These are phyloP conservation scores for Xenopus laevis DNA, from an alignment of 2,113 vertebrate genomes.

Conservation along the genomic window DNA sequence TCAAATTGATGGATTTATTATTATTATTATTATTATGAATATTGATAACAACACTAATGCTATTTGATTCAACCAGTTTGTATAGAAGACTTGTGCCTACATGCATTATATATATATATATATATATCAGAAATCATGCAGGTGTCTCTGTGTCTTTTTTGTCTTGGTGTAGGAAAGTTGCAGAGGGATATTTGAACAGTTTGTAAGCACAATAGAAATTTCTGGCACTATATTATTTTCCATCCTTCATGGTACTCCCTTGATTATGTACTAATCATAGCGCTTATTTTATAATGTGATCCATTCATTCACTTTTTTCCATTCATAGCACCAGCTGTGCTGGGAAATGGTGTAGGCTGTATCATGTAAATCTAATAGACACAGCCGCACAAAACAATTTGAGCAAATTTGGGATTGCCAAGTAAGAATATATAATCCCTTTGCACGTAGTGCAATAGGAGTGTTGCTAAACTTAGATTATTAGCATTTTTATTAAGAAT, in stretches of 20 bases:
- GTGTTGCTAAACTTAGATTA: not conserved
- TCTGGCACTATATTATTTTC: not conserved
- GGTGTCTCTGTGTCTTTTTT: no score
- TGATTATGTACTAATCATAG: not conserved
- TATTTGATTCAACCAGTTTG: no score
- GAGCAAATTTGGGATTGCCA: not conserved
- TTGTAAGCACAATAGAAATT: not conserved
- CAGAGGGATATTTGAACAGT: not conserved
- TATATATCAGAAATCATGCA: no score
- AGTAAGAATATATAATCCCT: not conserved
- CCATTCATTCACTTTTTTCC: not conserved
- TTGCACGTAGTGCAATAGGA: not conserved
- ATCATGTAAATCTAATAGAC: not conserved
- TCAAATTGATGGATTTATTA: not conserved
- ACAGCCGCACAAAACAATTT: not conserved
- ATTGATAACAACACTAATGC: no score
- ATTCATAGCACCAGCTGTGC: not conserved
- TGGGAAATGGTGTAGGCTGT: not conserved
- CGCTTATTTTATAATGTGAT: no score
- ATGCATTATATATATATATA: no score
- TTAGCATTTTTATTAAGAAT: no score
- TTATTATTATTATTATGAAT: no score
- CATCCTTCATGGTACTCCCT: not conserved
- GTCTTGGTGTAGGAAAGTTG: not conserved
- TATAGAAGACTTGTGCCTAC: no score